Conservation (phyloP, 2,113 vertebrate species). For the Natator depressus region DNA sequence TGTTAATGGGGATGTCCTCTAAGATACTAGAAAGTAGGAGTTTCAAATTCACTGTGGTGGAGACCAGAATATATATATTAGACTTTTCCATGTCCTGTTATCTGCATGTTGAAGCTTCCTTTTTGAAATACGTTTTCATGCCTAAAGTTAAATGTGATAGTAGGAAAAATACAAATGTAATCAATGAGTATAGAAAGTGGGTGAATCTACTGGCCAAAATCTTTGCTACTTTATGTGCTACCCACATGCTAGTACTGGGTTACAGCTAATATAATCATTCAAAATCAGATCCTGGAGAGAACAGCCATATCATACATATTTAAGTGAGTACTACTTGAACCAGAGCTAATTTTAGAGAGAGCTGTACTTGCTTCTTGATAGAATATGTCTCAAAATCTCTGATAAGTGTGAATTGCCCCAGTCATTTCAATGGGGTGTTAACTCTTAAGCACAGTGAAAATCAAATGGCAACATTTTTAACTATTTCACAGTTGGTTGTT, state of each 20-base stretch:
- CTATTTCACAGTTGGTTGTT: not conserved
- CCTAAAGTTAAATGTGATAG: not conserved
- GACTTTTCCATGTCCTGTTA: not conserved
- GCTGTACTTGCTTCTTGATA: not conserved
- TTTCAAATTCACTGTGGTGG: not conserved
- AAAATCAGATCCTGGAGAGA: not conserved
- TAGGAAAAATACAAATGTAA: not conserved
- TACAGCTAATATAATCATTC: not conserved
- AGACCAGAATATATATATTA: not conserved
- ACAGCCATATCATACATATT: not conserved
- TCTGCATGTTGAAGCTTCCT: not conserved
- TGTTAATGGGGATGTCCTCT: not conserved
- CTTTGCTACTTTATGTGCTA: conserved; percentile 28
- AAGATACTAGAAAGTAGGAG: not conserved
- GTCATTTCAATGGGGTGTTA: not conserved
- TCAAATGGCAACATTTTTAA: not conserved
- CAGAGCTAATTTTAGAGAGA: conserved; percentile 8
- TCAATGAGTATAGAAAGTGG: not conserved
- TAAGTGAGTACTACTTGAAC: conserved; percentile 26
- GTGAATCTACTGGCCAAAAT: not conserved
- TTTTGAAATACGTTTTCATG: not conserved
- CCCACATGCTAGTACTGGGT: not conserved
- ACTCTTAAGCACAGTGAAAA: not conserved
- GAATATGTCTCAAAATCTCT: not conserved
- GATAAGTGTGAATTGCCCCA: not conserved